These are phyloP conservation scores for Dermolepida albohirtum DNA, from an alignment of 2,888 invertebrate genomes.

Conservation along the genomic window DNA sequence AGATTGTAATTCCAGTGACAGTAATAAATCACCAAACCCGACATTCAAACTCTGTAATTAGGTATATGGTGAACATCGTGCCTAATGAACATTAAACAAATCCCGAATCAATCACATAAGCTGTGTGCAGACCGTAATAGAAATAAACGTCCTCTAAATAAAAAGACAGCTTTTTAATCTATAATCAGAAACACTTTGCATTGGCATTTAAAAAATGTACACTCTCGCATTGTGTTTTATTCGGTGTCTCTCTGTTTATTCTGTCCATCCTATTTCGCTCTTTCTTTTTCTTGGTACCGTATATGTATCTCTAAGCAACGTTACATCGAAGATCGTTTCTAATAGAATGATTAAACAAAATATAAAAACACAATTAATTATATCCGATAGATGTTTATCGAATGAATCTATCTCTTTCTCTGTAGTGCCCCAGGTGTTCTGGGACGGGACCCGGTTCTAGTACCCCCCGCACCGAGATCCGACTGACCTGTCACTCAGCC, in stretches of 20 bases:
- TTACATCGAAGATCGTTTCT: constrained; percentile 58
- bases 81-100: constrained; percentile 37
- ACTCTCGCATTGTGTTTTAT: constrained; percentile 50
- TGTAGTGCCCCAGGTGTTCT: constrained; percentile 63
- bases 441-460: constrained; percentile 55
- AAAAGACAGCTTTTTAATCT: constrained; percentile 38
- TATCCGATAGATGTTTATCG: constrained; percentile 64
- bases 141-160: constrained; percentile 34
- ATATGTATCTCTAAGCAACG: constrained; percentile 34
- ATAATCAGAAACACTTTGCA: constrained; percentile 56
- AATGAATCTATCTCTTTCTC: constrained; percentile 46
- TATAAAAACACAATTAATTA: constrained; percentile 67
- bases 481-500: constrained; percentile 60
- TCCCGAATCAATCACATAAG: constrained; percentile 24
- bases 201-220: constrained; percentile 62
- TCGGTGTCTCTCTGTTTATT: constrained; percentile 33
- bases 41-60: constrained; percentile 37
- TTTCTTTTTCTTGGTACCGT: constrained; percentile 26
- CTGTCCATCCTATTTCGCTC: constrained; percentile 21
- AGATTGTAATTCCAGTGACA: constrained; percentile 21
- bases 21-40: constrained; percentile 30
- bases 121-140: constrained; percentile 10
- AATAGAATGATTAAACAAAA: constrained; percentile 66
- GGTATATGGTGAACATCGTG: constrained; percentile 31
- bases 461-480: constrained; percentile 54